Conservation (phyloP, 2,888 invertebrate species). For the Polyommatus icarus region DNA sequence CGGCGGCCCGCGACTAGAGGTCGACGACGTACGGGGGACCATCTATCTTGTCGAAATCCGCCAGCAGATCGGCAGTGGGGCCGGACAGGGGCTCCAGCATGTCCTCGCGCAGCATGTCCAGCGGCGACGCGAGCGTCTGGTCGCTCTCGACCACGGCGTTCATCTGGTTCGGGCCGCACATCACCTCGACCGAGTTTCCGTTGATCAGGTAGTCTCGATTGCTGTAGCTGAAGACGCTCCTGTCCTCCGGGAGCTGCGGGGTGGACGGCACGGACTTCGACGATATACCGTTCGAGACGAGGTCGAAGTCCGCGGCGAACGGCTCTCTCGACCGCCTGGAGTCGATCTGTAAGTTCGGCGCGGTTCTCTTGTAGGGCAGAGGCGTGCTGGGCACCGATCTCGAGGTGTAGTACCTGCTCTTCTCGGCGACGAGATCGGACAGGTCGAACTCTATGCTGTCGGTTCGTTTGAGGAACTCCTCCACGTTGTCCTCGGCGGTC, state of each 20-base stretch:
- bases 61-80: slow-evolving; percentile 64
- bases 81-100: slow-evolving; percentile 62
- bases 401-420: slow-evolving; percentile 77
- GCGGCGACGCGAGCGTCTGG: slow-evolving; percentile 59
- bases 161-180: slow-evolving; percentile 56
- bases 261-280: slow-evolving; percentile 90
- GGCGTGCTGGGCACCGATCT: slow-evolving; percentile 87
- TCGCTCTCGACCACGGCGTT: slow-evolving; percentile 58
- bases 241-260: slow-evolving; percentile 80
- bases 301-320: slow-evolving; percentile 59
- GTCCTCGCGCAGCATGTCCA: slow-evolving; percentile 71
- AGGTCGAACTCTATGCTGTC: slow-evolving; percentile 73
- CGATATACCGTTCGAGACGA: slow-evolving; percentile 72
- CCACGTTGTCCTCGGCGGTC: slow-evolving; percentile 60
- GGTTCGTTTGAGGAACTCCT: slow-evolving; percentile 70
- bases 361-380: slow-evolving; percentile 74
- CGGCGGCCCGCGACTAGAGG: slow-evolving; percentile 61
- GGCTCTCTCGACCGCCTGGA: slow-evolving; percentile 64
- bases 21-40: slow-evolving; percentile 70
- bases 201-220: slow-evolving; percentile 82
- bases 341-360: slow-evolving; percentile 64
- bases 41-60: slow-evolving; percentile 74
- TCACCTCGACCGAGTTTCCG: slow-evolving; percentile 78
- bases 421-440: slow-evolving; percentile 62
- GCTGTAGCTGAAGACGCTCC: slow-evolving; percentile 81